Conservation (phyloP, 2,888 invertebrate genomes). For the Polydrusus tereticollis region DNA sequence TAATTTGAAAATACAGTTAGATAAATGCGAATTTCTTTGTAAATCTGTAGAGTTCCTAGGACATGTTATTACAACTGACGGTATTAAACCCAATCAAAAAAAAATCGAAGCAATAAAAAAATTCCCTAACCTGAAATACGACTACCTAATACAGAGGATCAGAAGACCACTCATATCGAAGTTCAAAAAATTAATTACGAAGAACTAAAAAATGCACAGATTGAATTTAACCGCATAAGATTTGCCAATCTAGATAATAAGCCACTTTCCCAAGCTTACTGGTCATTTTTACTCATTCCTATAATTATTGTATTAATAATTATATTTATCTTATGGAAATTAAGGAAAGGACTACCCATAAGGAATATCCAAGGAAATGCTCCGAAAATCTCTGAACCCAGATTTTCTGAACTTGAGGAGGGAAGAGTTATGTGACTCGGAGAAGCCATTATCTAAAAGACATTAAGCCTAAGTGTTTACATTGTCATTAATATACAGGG, state of each 20-base stretch:
- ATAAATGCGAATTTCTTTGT: too few relatives aligned
- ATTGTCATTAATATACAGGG: neutral
- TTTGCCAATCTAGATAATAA: neutral
- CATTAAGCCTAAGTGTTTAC: neutral
- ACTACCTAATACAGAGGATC: neutral
- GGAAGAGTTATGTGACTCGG: neutral
- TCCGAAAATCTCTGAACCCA: neutral
- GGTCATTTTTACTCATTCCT: neutral
- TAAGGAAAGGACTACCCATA: neutral
- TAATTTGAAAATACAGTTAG: too few relatives aligned
- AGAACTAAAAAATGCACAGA: neutral
- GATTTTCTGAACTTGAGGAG: neutral
- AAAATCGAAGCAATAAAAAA: too few relatives aligned
- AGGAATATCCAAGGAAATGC: neutral
- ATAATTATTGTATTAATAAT: neutral
- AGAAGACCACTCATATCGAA: neutral
- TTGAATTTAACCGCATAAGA: neutral
- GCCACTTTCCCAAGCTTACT: neutral
- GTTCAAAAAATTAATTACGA: neutral
- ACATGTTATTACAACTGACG: too few relatives aligned
- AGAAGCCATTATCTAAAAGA: neutral
- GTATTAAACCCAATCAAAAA: too few relatives aligned
- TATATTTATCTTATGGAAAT: neutral
- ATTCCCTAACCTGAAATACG: neutral
- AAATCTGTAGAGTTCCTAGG: too few relatives aligned